Evolutionary conservation across 2,888 invertebrate species (phyloP), one percentile per base, ranked within the genome.

Genomic region (Papilio gigon): DNA sequence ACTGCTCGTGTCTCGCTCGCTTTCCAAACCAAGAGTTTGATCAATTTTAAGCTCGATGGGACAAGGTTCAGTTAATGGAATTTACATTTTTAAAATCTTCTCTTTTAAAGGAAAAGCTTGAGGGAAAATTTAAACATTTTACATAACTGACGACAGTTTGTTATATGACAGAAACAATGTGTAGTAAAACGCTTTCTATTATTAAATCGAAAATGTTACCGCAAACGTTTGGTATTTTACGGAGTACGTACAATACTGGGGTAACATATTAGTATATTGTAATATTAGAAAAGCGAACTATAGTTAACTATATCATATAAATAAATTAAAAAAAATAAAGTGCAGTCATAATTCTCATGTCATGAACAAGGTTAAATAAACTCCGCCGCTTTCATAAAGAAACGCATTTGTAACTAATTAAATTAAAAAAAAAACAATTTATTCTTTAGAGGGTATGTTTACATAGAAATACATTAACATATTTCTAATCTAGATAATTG

Each of bases 401-500:
- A 37, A 14, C 40, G 37, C 60, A 40, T 40, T 40, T 6, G 33
- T 35, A 59, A n/a, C n/a, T n/a, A n/a, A n/a, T n/a, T n/a, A n/a
- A n/a, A 65, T 64, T 37, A 42, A 27, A 56, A 40, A 65, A 65
- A 25, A 27, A 42, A 42, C 17, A 42, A 56, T 40, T 44, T 1
- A 58, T 58, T 33, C 30, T 42, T 20, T 47, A 4, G 11, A n/a
- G 33, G 17, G 1, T 47, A 33, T 47, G 37, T 27, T 53, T 37
- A 61, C 60, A 40, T 4, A 30, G 66, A 61, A 67, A 61, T 40
- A n/a, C n/a, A 60, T 67, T 67, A 50, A 61, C 60, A 67, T 67
- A 67, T 67, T 67, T 61, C n/a, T 67, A 67, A 67, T 67, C 50
- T 50, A 61, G 66, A 20, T 37, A 50, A 67, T 64, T 67, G 60